Evolutionary conservation across 2,797 vertebrate species (phyloP), one percentile per base, ranked within the genome.

Genomic region (Platalea minor): DNA sequence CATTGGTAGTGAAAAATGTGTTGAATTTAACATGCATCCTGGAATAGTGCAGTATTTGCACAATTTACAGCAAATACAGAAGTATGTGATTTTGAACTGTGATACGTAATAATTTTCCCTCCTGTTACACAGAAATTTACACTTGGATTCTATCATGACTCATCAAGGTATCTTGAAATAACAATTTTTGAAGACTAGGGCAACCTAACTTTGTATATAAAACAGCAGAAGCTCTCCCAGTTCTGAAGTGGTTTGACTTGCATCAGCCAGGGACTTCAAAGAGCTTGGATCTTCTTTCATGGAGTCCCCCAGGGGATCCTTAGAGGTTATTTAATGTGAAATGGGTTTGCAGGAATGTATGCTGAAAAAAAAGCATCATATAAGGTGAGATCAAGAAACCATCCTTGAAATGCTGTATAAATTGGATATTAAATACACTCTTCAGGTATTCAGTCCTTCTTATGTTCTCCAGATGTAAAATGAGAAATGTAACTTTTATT

Each of bases 251-350:
- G 25, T 13, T 88, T 54, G 78, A 57, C n/a, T 85, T 89, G 13
- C 83, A 59, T 95, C 92, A 87, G 48, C 85, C 63, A 91, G 82
- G 25, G 39, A 53, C 94, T 96, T 97, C 86, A 95, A 94, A 97
- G 84, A 82, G 74, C 69, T 69, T 54, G 69, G 45, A 80, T 91
- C 11, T 93, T 56, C 69, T 78, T 97, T 95, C 59, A 93, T 75
- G 28, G 33, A 65, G 48, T 50, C 76, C 83, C 76, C 69, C 25
- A 35, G 51, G 63, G 76, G 70, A 90, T 77, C 53, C 50, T 56
- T 56, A 43, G 21, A 87, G 78, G 87, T 93, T 89, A 93, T 39
- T 92, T 89, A 84, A 75, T 78, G 35, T 64, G 77, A 96, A 96
- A 25, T 29, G 19, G 8, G 8, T 93, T 96, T 96, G 85, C 41